Percentiles rank a stretch among this genome's conserved stretches.
Evolutionary conservation across 2,888 invertebrate species (phyloP).

Genomic region (Limenitis camilla): DNA sequence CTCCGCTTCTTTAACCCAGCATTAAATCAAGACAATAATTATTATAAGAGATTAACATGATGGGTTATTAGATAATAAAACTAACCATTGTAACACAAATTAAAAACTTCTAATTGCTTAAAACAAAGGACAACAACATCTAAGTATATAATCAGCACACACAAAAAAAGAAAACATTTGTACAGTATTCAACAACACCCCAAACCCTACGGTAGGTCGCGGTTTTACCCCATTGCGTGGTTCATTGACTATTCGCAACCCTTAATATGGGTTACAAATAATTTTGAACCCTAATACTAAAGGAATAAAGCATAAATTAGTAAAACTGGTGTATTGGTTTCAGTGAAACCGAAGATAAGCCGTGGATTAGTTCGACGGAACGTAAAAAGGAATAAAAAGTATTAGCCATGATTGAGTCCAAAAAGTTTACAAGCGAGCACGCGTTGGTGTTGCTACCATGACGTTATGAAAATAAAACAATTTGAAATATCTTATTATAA

Average conservation of each 20-base stretch:
- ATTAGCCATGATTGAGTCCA: slow-evolving; percentile 47
- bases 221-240: slow-evolving; percentile 48
- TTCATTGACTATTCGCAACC: slow-evolving; percentile 59
- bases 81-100: no score
- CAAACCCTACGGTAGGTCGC: slow-evolving; percentile 65
- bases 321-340: slow-evolving; percentile 29
- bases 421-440: slow-evolving; percentile 14
- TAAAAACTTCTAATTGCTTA: no score
- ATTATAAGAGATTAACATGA: no score
- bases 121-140: no score
- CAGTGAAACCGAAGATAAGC: slow-evolving; percentile 64
- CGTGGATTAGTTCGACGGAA: slow-evolving; percentile 58
- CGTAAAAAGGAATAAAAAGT: slow-evolving; percentile 54
- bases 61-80: no score
- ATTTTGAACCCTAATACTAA: slow-evolving; percentile 30
- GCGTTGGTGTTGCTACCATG: slow-evolving; percentile 6
- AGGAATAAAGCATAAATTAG: slow-evolving; percentile 2
- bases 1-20: no score
- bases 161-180: slow-evolving; percentile 9
- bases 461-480: no score
- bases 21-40: no score
- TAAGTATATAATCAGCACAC: not conserved
- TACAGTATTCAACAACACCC: slow-evolving; percentile 39
- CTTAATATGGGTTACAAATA: slow-evolving; percentile 27
- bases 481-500: no score